phyloP scores from a whole-genome alignment of 2,113 vertebrate species.

The Morone chrysops region DNA sequence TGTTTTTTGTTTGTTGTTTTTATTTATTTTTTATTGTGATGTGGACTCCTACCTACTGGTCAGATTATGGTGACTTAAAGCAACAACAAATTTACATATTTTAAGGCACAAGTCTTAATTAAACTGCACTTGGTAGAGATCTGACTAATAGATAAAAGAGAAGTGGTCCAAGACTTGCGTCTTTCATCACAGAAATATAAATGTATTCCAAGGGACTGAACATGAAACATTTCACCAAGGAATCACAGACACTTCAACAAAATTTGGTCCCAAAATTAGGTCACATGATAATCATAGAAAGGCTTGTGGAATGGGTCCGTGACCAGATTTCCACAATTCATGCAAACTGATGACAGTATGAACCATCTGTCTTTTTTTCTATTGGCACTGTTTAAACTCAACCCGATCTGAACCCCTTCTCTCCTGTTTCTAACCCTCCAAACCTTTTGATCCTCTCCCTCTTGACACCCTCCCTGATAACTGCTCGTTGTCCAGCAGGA shows the following conservation, averaged over 20 bases:
- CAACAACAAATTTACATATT: background rate
- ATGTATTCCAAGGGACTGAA: slow-evolving; percentile 7
- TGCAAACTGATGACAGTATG: slow-evolving; percentile 29
- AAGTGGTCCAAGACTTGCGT: background rate
- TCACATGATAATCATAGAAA: slow-evolving; percentile 78
- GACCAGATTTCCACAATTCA: slow-evolving; percentile 15
- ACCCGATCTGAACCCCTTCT: slow-evolving; percentile 55
- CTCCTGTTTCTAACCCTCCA: slow-evolving; percentile 69
- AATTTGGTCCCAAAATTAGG: slow-evolving; percentile 67
- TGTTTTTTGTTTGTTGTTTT: background rate
- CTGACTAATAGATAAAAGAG: background rate
- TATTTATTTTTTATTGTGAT: background rate
- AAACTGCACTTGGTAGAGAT: slow-evolving; percentile 1
- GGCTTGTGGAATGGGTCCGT: slow-evolving; percentile 17
- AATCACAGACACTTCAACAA: slow-evolving; percentile 68
- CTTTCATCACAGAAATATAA: background rate
- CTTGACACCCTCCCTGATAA: slow-evolving; percentile 59
- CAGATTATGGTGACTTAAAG: slow-evolving; percentile 7
- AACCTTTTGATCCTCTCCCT: slow-evolving; percentile 60
- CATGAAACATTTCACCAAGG: slow-evolving; percentile 24
- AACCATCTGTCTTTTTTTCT: slow-evolving; percentile 37
- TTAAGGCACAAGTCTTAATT: background rate
- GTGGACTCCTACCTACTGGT: background rate
- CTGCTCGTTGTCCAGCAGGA: slow-evolving; percentile 64
- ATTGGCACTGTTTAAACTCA: slow-evolving; percentile 70